Conservation (phyloP, 1,140 invertebrate genomes). For the Zaprionus tsacasi region DNA sequence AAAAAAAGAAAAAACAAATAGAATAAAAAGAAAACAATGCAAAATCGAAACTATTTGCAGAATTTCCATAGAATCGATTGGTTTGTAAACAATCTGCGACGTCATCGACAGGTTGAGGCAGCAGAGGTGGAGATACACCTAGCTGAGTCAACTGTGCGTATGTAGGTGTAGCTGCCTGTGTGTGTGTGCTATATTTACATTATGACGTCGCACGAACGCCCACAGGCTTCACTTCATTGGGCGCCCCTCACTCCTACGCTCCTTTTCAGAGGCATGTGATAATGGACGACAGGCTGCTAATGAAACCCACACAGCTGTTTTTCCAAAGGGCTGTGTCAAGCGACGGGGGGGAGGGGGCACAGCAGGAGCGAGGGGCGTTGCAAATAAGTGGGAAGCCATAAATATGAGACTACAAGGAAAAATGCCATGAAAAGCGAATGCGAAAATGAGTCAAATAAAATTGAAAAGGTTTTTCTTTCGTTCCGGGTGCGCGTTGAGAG, state of each 20-base stretch:
- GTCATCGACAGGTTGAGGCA: conserved; percentile 41
- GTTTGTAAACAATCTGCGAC: conserved; percentile 46
- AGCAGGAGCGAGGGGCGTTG: conserved; percentile 14
- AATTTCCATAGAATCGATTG: conserved; percentile 60
- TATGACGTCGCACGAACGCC: conserved; percentile 40
- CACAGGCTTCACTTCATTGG: conserved; percentile 8
- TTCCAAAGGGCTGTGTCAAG: conserved; percentile 8
- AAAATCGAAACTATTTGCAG: conserved; percentile 31
- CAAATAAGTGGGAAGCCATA: conserved; percentile 72
- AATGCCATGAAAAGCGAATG: conserved; percentile 50
- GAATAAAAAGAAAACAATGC: conserved; percentile 1
- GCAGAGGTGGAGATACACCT: neutral
- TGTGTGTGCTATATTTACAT: conserved; percentile 24
- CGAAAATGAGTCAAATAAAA: conserved; percentile 58
- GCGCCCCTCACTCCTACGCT: conserved; percentile 22
- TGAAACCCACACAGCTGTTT: conserved; percentile 58
- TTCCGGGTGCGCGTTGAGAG: conserved; percentile 31
- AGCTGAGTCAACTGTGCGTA: neutral
- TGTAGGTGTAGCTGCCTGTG: neutral
- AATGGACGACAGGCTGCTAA: conserved; percentile 52
- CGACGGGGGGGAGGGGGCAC: neutral
- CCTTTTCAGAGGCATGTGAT: conserved; percentile 19
- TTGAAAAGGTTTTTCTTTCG: conserved; percentile 51
- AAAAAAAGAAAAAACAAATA: conserved; percentile 10
- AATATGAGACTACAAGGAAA: conserved; percentile 61